These are phyloP conservation scores for Drosophila fuyamai DNA, from an alignment of 1,140 invertebrate genomes.

Conservation along the genomic window DNA sequence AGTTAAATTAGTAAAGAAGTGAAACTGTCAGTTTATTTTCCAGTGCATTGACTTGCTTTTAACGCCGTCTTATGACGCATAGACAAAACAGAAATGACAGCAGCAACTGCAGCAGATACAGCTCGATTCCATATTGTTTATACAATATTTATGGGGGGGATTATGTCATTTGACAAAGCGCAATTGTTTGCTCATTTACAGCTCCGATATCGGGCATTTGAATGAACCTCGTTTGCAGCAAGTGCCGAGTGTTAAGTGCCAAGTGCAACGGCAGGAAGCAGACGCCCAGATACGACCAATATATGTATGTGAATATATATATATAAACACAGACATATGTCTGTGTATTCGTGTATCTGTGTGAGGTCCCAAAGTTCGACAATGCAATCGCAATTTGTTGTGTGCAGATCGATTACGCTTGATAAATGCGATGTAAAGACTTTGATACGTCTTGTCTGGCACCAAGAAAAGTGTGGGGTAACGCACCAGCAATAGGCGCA, in stretches of 20 bases:
- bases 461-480: neutral
- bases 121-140: conserved; percentile 55
- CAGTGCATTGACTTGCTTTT: conserved; percentile 14
- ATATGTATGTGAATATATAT: neutral
- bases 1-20: neutral
- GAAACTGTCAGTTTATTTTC: neutral
- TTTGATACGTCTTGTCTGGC: conserved; percentile 18
- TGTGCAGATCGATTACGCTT: conserved; percentile 27
- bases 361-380: conserved; percentile 18
- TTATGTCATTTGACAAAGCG: conserved; percentile 71
- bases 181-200: conserved; percentile 63
- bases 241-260: conserved; percentile 20
- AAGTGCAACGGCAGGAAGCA: conserved; percentile 34
- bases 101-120: conserved; percentile 29
- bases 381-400: conserved; percentile 18
- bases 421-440: conserved; percentile 29
- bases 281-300: conserved; percentile 9
- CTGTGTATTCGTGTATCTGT: neutral
- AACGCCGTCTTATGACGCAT: conserved; percentile 33
- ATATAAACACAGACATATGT: neutral
- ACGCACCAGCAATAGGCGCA: neutral
- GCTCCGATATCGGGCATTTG: conserved; percentile 48
- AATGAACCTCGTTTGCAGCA: conserved; percentile 17
- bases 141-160: conserved; percentile 65
- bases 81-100: neutral